These are phyloP conservation scores for Dinomys branickii DNA, from an alignment of 2,113 vertebrate genomes.

Conservation along the genomic window DNA sequence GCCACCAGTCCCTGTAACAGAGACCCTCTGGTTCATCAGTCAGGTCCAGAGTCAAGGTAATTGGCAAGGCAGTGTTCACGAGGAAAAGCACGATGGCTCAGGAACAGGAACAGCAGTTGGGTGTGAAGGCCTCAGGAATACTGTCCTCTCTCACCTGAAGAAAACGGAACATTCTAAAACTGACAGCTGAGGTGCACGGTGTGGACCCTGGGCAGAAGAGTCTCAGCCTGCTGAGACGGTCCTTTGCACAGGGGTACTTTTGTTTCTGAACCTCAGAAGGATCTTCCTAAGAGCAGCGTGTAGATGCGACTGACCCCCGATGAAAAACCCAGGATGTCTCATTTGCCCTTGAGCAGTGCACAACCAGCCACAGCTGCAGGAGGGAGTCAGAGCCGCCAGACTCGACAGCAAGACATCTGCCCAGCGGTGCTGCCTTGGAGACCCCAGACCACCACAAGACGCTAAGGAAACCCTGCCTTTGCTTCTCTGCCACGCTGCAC, in stretches of 20 bases:
- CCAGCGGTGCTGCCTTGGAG: fast-evolving
- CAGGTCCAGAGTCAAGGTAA: not conserved
- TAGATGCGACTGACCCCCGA: not conserved
- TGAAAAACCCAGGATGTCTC: not conserved
- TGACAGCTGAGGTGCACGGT: not conserved
- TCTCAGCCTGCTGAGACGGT: not conserved
- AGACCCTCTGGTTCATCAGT: not conserved
- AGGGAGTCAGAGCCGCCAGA: not conserved
- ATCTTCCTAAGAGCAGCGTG: not conserved
- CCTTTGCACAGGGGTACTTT: not conserved
- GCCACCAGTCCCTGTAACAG: too few species aligned
- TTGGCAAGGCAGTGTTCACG: not conserved
- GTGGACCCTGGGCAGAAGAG: not conserved
- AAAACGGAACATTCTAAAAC: not conserved
- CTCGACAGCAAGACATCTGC: not conserved
- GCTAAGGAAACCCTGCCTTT: not conserved
- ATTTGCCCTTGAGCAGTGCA: not conserved
- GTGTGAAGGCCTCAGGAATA: not conserved
- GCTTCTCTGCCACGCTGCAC: not conserved
- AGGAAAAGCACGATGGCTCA: not conserved
- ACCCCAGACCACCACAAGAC: not conserved
- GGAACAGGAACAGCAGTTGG: not conserved
- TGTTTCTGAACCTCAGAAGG: not conserved
- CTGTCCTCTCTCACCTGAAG: not conserved
- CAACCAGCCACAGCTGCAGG: not conserved